Evolutionary conservation across 2,113 vertebrate species (phyloP).

Genomic region (Bungarus multicinctus): DNA sequence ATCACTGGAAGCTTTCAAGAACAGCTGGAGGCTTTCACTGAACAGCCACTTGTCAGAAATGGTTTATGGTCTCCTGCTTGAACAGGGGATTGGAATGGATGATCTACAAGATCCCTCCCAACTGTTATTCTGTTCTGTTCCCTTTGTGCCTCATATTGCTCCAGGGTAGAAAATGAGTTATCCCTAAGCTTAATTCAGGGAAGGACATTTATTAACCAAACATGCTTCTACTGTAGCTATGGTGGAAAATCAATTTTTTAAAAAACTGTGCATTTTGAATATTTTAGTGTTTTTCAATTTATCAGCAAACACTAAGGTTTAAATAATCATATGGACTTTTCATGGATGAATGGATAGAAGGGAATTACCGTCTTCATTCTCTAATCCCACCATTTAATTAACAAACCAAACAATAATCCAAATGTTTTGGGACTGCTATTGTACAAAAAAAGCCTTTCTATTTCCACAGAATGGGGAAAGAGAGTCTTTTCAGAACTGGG

Average conservation of each 20-base stretch:
- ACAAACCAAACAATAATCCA: conserved; percentile 35
- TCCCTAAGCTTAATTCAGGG: background rate
- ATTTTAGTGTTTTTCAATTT: background rate
- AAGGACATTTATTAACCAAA: background rate
- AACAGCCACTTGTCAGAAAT: too few species aligned
- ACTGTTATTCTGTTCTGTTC: background rate
- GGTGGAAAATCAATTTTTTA: background rate
- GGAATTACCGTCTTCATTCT: conserved; percentile 25
- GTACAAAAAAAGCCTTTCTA: conserved; percentile 37
- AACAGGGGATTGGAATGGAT: too few species aligned
- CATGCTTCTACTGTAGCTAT: background rate
- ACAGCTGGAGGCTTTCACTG: too few species aligned
- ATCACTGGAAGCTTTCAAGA: too few species aligned
- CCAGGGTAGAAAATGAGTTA: background rate
- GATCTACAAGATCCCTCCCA: too few species aligned
- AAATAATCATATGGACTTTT: background rate
- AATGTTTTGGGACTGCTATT: conserved; percentile 29
- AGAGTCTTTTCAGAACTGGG: conserved; percentile 14
- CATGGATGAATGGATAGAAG: conserved; percentile 24
- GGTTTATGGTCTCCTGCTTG: too few species aligned
- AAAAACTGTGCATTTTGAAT: background rate
- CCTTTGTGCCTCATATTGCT: background rate
- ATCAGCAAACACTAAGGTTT: background rate
- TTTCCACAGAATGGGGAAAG: conserved; percentile 38
- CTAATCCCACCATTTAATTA: conserved; percentile 53